These are phyloP conservation scores for Lipotes vexillifer DNA, from an alignment of 2,113 vertebrate genomes.

Conservation along the genomic window DNA sequence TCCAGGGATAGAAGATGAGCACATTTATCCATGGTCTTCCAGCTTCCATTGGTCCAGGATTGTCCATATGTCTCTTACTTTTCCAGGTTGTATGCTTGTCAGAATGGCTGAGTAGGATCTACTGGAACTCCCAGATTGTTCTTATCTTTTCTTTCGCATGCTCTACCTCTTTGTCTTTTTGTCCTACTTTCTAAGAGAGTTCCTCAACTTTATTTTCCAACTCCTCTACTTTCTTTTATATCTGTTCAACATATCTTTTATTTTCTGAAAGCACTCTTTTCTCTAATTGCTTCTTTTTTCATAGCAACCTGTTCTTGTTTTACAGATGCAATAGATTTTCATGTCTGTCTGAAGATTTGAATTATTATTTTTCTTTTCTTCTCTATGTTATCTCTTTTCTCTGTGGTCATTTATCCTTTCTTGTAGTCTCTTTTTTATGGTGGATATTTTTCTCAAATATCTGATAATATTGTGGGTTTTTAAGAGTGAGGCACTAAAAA, in stretches of 20 bases:
- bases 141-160: not conserved
- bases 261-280: not conserved
- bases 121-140: not conserved
- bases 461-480: not conserved
- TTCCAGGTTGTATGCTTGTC: not conserved
- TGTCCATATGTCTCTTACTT: not conserved
- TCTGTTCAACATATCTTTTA: not conserved
- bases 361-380: not conserved
- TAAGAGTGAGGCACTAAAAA: not conserved
- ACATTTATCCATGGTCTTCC: not conserved
- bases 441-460: not conserved
- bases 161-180: not conserved
- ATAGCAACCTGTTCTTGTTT: constrained; percentile 7
- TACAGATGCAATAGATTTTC: not conserved
- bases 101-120: not conserved
- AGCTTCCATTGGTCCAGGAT: not conserved
- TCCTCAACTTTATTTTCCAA: not conserved
- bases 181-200: not conserved
- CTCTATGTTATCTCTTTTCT: not conserved
- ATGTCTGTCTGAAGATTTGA: not conserved
- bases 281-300: not conserved
- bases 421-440: not conserved
- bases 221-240: not conserved
- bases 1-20: not conserved
- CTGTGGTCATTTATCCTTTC: not conserved